Evolutionary conservation across 1,140 invertebrate genomes (phyloP).

Genomic region (Platyura marginata): DNA sequence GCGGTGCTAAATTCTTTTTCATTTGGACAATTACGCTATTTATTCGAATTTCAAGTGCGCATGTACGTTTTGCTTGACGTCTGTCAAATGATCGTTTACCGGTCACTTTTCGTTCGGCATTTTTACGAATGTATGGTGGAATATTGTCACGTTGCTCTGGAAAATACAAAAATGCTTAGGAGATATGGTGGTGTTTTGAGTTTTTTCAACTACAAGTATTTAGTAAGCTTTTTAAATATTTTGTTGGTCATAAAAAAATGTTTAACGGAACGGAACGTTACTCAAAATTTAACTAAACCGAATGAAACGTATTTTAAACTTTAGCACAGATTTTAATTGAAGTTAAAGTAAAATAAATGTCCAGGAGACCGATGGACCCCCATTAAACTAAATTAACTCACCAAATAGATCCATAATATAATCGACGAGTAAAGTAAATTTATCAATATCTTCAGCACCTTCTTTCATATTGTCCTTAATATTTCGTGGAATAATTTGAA

Average conservation of each 20-base stretch:
- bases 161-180: neutral
- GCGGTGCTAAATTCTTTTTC: slow-evolving; percentile 15
- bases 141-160: slow-evolving; percentile 14
- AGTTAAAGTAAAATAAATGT: too few species aligned
- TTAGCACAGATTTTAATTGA: too few species aligned
- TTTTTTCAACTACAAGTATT: too few species aligned
- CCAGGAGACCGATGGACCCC: too few species aligned
- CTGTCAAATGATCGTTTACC: slow-evolving; percentile 9
- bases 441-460: neutral
- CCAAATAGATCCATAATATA: neutral
- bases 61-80: slow-evolving; percentile 15
- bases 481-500: neutral
- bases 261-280: too few species aligned
- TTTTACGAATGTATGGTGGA: slow-evolving; percentile 10
- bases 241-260: too few species aligned
- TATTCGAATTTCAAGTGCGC: slow-evolving; percentile 16
- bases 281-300: too few species aligned
- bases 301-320: too few species aligned
- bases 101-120: slow-evolving; percentile 10
- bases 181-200: too few species aligned
- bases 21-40: slow-evolving; percentile 19
- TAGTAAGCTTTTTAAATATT: too few species aligned
- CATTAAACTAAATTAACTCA: too few species aligned
- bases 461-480: neutral
- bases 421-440: neutral